Conservation (phyloP, 1,140 invertebrate species). For the Aplysia californica region DNA sequence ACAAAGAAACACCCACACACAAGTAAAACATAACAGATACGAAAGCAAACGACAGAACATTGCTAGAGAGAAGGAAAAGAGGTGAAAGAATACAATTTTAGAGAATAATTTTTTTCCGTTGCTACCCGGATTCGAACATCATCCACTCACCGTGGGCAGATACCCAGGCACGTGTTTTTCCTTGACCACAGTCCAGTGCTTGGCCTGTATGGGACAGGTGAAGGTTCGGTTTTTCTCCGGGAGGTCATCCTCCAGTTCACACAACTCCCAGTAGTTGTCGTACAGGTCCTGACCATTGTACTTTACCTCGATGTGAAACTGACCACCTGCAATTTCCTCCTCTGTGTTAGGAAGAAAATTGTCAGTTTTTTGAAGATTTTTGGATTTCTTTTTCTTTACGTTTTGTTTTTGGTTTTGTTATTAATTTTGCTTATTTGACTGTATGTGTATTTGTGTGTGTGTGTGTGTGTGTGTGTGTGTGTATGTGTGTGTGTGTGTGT, state of each 20-base stretch:
- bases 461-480: no score
- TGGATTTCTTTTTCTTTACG: no score
- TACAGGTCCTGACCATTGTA: constrained; percentile 57
- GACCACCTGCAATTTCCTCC: constrained; percentile 34
- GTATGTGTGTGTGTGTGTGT: no score
- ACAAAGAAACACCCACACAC: no score
- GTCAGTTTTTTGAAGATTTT: no score
- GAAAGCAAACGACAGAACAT: no score
- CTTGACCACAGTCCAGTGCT: constrained; percentile 39
- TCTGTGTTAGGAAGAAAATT: constrained; percentile 28
- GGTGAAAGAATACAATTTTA: no score
- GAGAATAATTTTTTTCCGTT: not conserved
- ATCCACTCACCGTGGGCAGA: constrained; percentile 47
- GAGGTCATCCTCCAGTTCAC: constrained; percentile 38
- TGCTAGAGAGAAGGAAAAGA: no score
- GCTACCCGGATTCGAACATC: not conserved
- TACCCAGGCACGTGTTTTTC: constrained; percentile 50
- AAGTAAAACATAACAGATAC: no score
- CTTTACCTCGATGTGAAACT: constrained; percentile 44
- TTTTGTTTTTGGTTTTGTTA: no score
- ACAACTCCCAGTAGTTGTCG: constrained; percentile 56
- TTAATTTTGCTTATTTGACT: no score
- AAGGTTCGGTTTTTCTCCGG: constrained; percentile 48
- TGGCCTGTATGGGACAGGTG: constrained; percentile 44
- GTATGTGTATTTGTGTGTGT: no score